These are phyloP conservation scores for Pseudomyrmex dendroicus DNA, from an alignment of 1,140 invertebrate genomes.

Conservation along the genomic window DNA sequence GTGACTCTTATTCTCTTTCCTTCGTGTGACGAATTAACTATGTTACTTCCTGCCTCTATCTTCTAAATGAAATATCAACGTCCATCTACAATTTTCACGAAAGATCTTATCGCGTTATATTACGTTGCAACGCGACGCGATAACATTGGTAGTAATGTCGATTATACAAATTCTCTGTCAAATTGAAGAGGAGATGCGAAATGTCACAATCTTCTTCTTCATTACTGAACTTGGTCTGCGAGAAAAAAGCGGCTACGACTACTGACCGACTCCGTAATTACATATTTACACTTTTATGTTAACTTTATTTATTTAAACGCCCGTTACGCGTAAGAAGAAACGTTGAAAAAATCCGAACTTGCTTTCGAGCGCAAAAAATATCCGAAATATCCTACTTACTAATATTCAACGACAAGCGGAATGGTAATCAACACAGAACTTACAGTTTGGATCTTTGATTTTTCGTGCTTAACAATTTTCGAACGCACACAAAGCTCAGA, in stretches of 20 bases:
- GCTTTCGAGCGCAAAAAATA: background rate
- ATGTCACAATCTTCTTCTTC: background rate
- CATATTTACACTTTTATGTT: constrained; percentile 65
- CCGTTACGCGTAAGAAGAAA: constrained; percentile 22
- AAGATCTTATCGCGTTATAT: background rate
- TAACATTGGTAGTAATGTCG: background rate
- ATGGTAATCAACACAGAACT: background rate
- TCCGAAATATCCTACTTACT: background rate
- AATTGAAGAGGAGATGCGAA: background rate
- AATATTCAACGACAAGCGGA: background rate
- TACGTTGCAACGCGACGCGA: background rate
- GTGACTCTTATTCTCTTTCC: background rate
- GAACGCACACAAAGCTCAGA: background rate
- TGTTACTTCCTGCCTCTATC: background rate
- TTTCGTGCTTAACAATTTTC: background rate
- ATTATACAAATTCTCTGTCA: constrained; percentile 11
- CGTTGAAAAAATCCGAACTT: constrained; percentile 10
- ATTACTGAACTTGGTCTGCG: background rate
- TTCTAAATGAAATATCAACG: background rate
- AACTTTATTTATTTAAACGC: constrained; percentile 17
- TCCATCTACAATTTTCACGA: background rate
- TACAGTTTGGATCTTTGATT: background rate
- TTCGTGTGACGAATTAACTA: background rate
- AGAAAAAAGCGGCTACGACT: constrained; percentile 42
- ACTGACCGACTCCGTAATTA: constrained; percentile 63